These are phyloP conservation scores for Plumapathes pennacea DNA, from an alignment of 92 coral and sea anemone genomes.

Conservation along the genomic window DNA sequence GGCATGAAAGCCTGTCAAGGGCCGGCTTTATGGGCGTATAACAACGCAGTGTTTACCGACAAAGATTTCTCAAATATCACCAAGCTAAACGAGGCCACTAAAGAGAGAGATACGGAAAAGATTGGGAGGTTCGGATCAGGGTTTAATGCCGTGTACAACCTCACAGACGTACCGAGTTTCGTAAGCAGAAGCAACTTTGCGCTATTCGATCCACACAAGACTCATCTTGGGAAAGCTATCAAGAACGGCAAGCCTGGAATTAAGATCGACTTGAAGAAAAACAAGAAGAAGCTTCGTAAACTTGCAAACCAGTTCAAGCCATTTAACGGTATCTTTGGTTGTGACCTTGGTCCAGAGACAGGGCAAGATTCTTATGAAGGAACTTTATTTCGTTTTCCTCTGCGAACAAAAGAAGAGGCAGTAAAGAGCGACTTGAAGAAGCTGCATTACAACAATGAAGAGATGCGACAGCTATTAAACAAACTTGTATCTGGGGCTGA, in stretches of 20 bases:
- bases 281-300: constrained; percentile 36
- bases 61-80: constrained; percentile 86
- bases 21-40: constrained; percentile 92
- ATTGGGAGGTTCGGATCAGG: constrained; percentile 95
- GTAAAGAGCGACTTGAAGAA: constrained; percentile 68
- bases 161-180: constrained; percentile 90
- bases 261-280: constrained; percentile 49
- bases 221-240: constrained; percentile 70
- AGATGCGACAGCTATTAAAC: constrained; percentile 54
- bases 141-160: constrained; percentile 86
- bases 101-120: constrained; percentile 69
- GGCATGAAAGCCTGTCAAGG: constrained; percentile 86
- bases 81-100: constrained; percentile 85
- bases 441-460: constrained; percentile 44
- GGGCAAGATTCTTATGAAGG: constrained; percentile 46
- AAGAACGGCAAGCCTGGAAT: constrained; percentile 69
- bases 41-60: constrained; percentile 76
- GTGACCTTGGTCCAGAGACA: constrained; percentile 35
- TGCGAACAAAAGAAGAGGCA: constrained; percentile 58
- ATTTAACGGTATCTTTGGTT: constrained; percentile 68
- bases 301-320: constrained; percentile 69
- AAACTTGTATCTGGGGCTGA: constrained; percentile 59
- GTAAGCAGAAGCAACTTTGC: constrained; percentile 59
- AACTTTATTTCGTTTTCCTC: constrained; percentile 72
- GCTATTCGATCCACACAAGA: constrained; percentile 80